These are phyloP conservation scores for Rhingia rostrata DNA, from an alignment of 2,888 invertebrate genomes.

Conservation along the genomic window DNA sequence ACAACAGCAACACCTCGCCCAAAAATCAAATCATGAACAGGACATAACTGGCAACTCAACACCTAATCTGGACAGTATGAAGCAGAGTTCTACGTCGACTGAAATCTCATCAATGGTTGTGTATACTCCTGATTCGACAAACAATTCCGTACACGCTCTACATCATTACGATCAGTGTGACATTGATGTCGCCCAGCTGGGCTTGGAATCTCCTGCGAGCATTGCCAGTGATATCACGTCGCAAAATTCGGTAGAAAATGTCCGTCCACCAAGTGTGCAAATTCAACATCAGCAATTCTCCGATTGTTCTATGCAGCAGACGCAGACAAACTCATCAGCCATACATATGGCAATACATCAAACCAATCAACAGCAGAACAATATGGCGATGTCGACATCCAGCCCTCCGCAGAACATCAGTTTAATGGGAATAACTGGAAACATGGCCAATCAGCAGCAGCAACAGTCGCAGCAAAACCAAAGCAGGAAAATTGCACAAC, in stretches of 20 bases:
- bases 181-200: conserved; percentile 91
- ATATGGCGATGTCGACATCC: conserved; percentile 81
- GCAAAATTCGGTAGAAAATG: conserved; percentile 87
- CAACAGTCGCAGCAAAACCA: conserved; percentile 79
- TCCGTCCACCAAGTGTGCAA: conserved; percentile 85
- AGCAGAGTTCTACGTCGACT: conserved; percentile 76
- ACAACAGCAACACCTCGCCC: conserved; percentile 64
- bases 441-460: conserved; percentile 77
- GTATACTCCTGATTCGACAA: conserved; percentile 92
- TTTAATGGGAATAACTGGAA: conserved; percentile 77
- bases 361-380: conserved; percentile 85
- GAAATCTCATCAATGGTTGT: conserved; percentile 92
- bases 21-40: conserved; percentile 77
- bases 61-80: conserved; percentile 62
- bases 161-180: conserved; percentile 91
- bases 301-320: conserved; percentile 88
- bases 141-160: conserved; percentile 91
- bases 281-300: conserved; percentile 84
- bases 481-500: conserved; percentile 80
- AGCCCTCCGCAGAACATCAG: conserved; percentile 83
- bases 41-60: conserved; percentile 71
- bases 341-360: conserved; percentile 85
- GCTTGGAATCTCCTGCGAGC: conserved; percentile 94
- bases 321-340: conserved; percentile 84
- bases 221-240: conserved; percentile 93